Percentiles rank a stretch among this genome's conserved stretches.
These are phyloP conservation scores for Anoplolepis gracilipes DNA, from an alignment of 1,140 invertebrate genomes.

Conservation along the genomic window DNA sequence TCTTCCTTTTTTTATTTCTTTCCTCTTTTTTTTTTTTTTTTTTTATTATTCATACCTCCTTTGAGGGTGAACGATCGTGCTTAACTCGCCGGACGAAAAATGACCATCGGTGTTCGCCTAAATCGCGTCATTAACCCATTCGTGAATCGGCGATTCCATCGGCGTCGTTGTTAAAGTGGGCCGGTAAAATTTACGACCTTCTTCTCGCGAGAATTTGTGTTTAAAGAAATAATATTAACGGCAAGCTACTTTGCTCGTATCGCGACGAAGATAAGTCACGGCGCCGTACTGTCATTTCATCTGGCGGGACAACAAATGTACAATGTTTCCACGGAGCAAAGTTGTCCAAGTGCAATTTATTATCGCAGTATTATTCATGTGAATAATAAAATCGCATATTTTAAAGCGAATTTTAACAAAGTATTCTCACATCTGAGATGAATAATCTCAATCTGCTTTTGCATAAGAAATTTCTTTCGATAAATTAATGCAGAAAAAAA, in stretches of 20 bases:
- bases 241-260: not conserved
- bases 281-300: not conserved
- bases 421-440: not conserved
- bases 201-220: not conserved
- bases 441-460: not conserved
- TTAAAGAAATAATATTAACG: not conserved
- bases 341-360: not conserved
- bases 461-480: not conserved
- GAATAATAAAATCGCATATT: not conserved
- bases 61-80: slow-evolving; percentile 19
- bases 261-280: not conserved
- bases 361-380: not conserved
- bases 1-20: slow-evolving; percentile 60
- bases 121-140: slow-evolving; percentile 18
- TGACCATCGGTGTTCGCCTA: slow-evolving; percentile 54
- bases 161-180: not conserved
- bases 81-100: slow-evolving; percentile 3
- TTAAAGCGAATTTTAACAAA: not conserved
- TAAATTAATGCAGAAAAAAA: not conserved
- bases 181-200: slow-evolving; percentile 6
- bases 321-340: not conserved
- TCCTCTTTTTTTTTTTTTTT: slow-evolving; percentile 61
- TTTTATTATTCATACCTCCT: slow-evolving; percentile 66
- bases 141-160: not conserved
- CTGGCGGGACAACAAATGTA: not conserved